A percentile compares a stretch with the other conserved stretches of the same genome.
These are phyloP conservation scores for Drosophila erecta DNA, from an alignment of 1,140 invertebrate species.

Conservation along the genomic window DNA sequence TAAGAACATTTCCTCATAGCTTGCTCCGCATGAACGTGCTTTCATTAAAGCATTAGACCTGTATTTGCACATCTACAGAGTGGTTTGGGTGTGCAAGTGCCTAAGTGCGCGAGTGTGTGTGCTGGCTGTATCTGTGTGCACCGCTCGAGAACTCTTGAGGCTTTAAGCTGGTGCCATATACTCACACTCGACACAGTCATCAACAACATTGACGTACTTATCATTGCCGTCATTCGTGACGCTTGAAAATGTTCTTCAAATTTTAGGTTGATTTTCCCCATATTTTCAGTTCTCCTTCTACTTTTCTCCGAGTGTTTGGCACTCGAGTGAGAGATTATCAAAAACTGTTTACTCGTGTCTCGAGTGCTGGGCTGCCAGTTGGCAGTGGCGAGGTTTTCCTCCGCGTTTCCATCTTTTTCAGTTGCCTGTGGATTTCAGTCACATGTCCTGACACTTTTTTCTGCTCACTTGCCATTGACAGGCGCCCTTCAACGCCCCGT, in stretches of 20 bases:
- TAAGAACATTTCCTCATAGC: too few relatives aligned
- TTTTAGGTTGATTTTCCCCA: slow-evolving; percentile 6
- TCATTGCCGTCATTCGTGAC: slow-evolving; percentile 65
- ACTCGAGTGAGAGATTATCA: slow-evolving; percentile 75
- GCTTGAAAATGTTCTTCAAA: slow-evolving; percentile 30
- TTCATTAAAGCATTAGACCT: not conserved
- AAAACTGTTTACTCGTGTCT: slow-evolving; percentile 68
- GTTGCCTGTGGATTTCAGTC: slow-evolving; percentile 25
- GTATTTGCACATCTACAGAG: slow-evolving; percentile 19
- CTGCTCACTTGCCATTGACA: slow-evolving; percentile 66
- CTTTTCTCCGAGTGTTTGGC: slow-evolving; percentile 42
- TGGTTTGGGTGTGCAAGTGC: slow-evolving; percentile 8
- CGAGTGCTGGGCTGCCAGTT: slow-evolving; percentile 20
- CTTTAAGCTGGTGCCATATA: slow-evolving; percentile 61
- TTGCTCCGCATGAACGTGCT: slow-evolving; percentile 1
- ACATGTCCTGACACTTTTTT: slow-evolving; percentile 58
- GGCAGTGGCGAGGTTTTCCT: slow-evolving; percentile 26
- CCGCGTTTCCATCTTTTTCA: not conserved
- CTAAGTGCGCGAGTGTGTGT: slow-evolving; percentile 5
- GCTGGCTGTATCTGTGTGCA: slow-evolving; percentile 28
- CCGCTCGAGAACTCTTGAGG: slow-evolving; percentile 58
- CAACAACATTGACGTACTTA: slow-evolving; percentile 65
- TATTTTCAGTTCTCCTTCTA: slow-evolving; percentile 15
- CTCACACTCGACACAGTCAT: slow-evolving; percentile 66
- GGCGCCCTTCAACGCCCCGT: slow-evolving; percentile 40